These are phyloP conservation scores for Ornithoptera alexandrae DNA, from an alignment of 2,888 invertebrate genomes.

Conservation along the genomic window DNA sequence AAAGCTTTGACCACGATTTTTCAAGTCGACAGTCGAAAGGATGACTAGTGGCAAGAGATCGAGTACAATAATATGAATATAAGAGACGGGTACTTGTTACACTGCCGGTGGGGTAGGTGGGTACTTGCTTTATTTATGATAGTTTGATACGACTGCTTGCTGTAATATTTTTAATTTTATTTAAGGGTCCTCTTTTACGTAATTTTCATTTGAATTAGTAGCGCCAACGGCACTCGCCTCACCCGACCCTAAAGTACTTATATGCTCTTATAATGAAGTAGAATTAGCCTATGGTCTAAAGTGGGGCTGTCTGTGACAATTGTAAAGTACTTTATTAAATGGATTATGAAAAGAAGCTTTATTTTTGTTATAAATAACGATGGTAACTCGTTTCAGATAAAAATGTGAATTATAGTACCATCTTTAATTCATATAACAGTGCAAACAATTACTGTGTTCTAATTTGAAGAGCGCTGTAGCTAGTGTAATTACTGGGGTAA, in stretches of 20 bases:
- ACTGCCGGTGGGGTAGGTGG: constrained; percentile 7
- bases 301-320: background rate
- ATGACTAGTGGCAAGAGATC: constrained; percentile 26
- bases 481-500: no score
- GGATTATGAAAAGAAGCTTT: no score
- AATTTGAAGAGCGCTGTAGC: no score
- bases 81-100: constrained; percentile 20
- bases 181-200: constrained; percentile 1
- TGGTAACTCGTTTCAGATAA: no score
- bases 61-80: constrained; percentile 27
- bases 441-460: no score
- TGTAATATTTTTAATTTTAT: constrained; percentile 15
- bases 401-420: no score
- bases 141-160: constrained; percentile 6
- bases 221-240: background rate
- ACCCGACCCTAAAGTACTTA: background rate
- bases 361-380: no score
- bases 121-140: constrained; percentile 17
- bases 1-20: constrained; percentile 28
- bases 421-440: no score
- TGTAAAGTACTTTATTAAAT: background rate
- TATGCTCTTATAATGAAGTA: background rate
- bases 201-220: no score
- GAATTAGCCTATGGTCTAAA: constrained; percentile 6
- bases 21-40: constrained; percentile 27